Evolutionary conservation across 1,140 invertebrate species (phyloP).

Genomic region (Nephotettix cincticeps): DNA sequence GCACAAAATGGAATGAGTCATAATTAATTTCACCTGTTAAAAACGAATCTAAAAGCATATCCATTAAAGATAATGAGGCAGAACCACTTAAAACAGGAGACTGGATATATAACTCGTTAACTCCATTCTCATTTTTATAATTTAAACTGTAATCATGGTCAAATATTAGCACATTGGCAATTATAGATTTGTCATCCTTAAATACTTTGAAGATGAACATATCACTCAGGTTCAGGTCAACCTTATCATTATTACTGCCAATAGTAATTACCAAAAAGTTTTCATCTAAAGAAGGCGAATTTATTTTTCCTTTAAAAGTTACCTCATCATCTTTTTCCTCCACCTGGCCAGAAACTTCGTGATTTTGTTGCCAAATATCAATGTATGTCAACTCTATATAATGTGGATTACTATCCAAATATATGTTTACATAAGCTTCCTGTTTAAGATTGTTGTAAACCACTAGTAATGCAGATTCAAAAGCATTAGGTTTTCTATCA

Average conservation of each 20-base stretch:
- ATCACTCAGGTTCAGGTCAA: background rate
- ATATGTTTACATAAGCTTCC: constrained; percentile 7
- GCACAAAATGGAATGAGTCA: background rate
- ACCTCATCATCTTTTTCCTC: constrained; percentile 2
- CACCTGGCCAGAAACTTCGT: background rate
- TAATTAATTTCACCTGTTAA: background rate
- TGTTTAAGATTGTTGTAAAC: background rate
- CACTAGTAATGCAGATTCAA: background rate
- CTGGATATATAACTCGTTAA: background rate
- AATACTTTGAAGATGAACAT: background rate
- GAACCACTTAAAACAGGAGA: background rate
- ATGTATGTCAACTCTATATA: background rate
- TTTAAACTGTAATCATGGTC: background rate
- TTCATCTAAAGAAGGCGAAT: background rate
- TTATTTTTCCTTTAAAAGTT: background rate
- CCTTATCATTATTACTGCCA: background rate
- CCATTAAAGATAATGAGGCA: background rate
- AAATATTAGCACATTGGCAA: background rate
- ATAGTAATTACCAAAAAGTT: background rate
- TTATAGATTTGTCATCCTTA: background rate
- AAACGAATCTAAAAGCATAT: background rate
- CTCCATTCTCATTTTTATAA: background rate
- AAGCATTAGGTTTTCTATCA: background rate
- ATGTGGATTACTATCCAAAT: background rate
- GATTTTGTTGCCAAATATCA: constrained; percentile 13